Evolutionary conservation across 2,888 invertebrate genomes (phyloP).

Genomic region (Synanthedon vespiformis): DNA sequence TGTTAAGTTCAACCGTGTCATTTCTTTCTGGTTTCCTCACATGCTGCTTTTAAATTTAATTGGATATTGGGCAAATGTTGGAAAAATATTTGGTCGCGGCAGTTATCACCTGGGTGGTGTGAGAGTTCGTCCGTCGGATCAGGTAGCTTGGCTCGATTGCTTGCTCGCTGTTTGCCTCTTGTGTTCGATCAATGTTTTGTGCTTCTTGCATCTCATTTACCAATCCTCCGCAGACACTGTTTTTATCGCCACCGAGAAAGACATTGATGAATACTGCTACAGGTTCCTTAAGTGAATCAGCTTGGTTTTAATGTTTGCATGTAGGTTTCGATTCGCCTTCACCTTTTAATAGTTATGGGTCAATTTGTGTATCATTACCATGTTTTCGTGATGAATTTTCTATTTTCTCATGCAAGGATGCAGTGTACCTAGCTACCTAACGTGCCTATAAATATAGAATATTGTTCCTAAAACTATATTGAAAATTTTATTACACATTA

Average conservation of each 20-base stretch:
- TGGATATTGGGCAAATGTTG: constrained; percentile 37
- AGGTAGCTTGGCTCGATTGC: constrained; percentile 84
- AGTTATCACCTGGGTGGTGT: constrained; percentile 65
- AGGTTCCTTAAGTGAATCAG: constrained; percentile 32
- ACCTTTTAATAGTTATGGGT: too few relatives aligned
- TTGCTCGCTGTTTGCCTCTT: constrained; percentile 75
- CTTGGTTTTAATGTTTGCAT: constrained; percentile 19
- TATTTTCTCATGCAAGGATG: too few relatives aligned
- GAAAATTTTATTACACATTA: too few relatives aligned
- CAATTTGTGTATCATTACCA: too few relatives aligned
- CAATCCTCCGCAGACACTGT: constrained; percentile 27
- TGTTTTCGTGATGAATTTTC: too few relatives aligned
- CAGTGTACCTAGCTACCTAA: too few relatives aligned
- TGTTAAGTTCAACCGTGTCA: constrained; percentile 12
- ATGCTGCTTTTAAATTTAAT: constrained; percentile 61
- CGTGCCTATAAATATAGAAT: too few relatives aligned
- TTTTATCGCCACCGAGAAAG: constrained; percentile 36
- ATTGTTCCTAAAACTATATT: too few relatives aligned
- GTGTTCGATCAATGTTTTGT: constrained; percentile 75
- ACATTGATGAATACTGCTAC: constrained; percentile 49
- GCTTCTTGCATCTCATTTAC: constrained; percentile 74
- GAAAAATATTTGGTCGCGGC: constrained; percentile 34
- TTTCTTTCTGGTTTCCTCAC: constrained; percentile 57
- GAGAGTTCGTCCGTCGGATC: constrained; percentile 77
- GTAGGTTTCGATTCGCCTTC: constrained; percentile 2